Percentiles rank a stretch among this genome's conserved stretches.
Evolutionary conservation across 2,888 invertebrate species (phyloP).

Genomic region (Steromphala cineraria): DNA sequence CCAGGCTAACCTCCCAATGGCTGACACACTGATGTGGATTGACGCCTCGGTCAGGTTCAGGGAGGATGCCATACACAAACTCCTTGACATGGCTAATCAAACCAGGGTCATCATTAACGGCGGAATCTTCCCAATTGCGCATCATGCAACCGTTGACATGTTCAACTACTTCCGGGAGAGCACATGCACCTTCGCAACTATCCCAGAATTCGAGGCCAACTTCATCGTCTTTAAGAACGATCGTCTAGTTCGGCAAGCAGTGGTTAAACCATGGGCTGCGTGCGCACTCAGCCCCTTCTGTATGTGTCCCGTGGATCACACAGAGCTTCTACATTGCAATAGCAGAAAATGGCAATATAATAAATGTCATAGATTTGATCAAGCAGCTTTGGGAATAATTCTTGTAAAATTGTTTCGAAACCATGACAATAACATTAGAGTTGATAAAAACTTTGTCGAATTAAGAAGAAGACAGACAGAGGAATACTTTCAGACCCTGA

Average conservation of each 20-base stretch:
- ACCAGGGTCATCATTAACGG: background rate
- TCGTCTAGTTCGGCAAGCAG: background rate
- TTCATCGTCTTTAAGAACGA: conserved; percentile 22
- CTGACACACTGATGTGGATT: conserved; percentile 18
- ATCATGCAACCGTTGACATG: background rate
- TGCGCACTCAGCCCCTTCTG: conserved; percentile 22
- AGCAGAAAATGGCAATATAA: background rate
- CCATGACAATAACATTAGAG: background rate
- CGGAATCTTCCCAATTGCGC: background rate
- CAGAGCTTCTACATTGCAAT: background rate
- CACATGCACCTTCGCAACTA: background rate
- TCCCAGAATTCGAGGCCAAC: background rate
- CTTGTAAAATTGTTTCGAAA: conserved; percentile 17
- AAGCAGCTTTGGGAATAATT: conserved; percentile 19
- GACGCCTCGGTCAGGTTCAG: conserved; percentile 26
- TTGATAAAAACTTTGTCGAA: background rate
- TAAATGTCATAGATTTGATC: conserved; percentile 27
- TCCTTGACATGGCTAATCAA: background rate
- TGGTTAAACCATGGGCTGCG: conserved; percentile 19
- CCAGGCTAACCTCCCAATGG: conserved; percentile 24
- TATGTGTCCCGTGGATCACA: background rate
- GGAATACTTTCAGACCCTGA: background rate
- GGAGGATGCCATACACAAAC: background rate
- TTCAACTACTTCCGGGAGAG: conserved; percentile 15
- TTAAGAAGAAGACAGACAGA: background rate